Evolutionary conservation across 2,888 invertebrate genomes (phyloP).

Genomic region (Macaria notata): DNA sequence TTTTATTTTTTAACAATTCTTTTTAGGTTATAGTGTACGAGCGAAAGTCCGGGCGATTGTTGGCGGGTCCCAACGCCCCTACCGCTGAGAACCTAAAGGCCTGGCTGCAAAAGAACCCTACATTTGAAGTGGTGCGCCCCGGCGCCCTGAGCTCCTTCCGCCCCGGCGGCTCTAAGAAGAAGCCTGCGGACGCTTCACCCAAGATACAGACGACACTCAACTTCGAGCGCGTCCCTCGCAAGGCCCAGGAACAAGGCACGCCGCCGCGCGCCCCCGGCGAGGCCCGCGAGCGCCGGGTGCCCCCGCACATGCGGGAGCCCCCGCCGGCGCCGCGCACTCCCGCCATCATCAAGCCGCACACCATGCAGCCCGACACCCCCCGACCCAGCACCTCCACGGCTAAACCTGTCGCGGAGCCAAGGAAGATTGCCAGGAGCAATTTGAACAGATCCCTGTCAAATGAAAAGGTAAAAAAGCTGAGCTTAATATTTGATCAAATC

Average conservation of each 20-base stretch:
- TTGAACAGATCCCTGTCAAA: conserved; percentile 53
- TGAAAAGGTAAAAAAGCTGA: conserved; percentile 74
- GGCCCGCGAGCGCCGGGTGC: conserved; percentile 45
- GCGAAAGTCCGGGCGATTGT: conserved; percentile 87
- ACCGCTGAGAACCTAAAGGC: conserved; percentile 89
- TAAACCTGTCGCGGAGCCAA: conserved; percentile 49
- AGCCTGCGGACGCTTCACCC: conserved; percentile 46
- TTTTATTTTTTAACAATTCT: conserved; percentile 1
- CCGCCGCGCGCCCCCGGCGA: conserved; percentile 44
- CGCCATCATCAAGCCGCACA: conserved; percentile 43
- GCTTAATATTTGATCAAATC: no score
- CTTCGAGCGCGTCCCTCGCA: conserved; percentile 67
- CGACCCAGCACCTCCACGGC: conserved; percentile 57
- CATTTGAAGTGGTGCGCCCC: conserved; percentile 91
- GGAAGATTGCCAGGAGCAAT: conserved; percentile 49
- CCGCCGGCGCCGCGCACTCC: conserved; percentile 41
- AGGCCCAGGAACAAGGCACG: conserved; percentile 46
- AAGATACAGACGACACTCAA: conserved; percentile 78
- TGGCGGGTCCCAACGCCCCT: conserved; percentile 92
- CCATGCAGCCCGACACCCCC: conserved; percentile 53
- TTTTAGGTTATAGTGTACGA: conserved; percentile 90
- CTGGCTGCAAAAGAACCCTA: conserved; percentile 94
- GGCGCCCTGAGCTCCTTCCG: conserved; percentile 78
- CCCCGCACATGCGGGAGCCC: conserved; percentile 48
- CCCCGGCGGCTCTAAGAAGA: conserved; percentile 61